phyloP scores from a whole-genome alignment of 2,113 vertebrate species.

The Pogona vitticeps region DNA sequence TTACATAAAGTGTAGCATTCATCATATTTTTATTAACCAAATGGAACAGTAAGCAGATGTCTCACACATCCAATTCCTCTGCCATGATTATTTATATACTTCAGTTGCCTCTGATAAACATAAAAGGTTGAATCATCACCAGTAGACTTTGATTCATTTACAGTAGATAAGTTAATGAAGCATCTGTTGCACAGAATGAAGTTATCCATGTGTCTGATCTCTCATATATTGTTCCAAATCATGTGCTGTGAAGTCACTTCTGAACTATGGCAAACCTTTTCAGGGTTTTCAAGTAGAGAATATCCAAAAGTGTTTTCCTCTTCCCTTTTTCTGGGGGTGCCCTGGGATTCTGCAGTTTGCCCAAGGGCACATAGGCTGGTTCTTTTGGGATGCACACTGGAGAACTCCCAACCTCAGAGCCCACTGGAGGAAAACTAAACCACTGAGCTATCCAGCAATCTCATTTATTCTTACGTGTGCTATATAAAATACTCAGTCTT shows the following conservation, averaged over 20 bases:
- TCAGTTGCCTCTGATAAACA: not conserved
- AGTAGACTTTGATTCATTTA: not conserved
- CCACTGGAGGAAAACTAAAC: no score
- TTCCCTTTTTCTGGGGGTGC: no score
- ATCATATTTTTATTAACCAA: slow-evolving; percentile 41
- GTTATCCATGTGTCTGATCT: not conserved
- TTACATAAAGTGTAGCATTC: slow-evolving; percentile 8
- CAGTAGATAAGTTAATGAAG: not conserved
- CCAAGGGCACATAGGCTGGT: no score
- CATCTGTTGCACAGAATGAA: not conserved
- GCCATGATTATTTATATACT: not conserved
- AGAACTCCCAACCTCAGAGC: no score
- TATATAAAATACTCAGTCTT: not conserved
- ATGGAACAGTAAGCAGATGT: not conserved
- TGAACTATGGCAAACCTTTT: no score
- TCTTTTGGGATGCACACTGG: no score
- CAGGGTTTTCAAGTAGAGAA: no score
- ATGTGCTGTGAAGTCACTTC: no score
- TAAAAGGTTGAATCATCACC: not conserved
- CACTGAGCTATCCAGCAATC: no score
- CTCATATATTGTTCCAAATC: not conserved
- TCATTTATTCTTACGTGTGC: not conserved
- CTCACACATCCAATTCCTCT: not conserved
- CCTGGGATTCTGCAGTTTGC: no score
- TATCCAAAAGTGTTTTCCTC: no score